phyloP scores from a whole-genome alignment of 2,888 invertebrate genomes.

The Cheilosia scutellata region DNA sequence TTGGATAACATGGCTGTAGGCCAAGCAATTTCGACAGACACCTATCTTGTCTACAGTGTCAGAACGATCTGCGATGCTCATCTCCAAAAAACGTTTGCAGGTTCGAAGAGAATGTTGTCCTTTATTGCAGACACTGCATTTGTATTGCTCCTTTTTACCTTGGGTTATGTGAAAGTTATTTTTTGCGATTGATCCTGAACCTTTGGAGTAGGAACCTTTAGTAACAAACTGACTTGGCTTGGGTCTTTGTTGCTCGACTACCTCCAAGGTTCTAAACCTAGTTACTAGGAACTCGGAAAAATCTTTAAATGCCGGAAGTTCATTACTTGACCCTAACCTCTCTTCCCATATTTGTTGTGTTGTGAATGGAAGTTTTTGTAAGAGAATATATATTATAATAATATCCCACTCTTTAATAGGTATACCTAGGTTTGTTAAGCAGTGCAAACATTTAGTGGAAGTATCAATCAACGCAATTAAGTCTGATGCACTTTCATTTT shows the following conservation, averaged over 20 bases:
- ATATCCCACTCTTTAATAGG: too few relatives aligned
- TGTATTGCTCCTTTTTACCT: background rate
- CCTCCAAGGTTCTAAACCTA: too few relatives aligned
- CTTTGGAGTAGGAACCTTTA: background rate
- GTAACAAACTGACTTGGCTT: background rate
- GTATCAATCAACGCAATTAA: too few relatives aligned
- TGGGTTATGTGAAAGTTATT: background rate
- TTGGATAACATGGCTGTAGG: background rate
- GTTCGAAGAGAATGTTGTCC: background rate
- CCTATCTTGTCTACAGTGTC: background rate
- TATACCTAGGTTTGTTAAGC: too few relatives aligned
- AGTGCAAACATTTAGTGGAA: too few relatives aligned
- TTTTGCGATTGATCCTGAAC: background rate
- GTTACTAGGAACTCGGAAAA: background rate
- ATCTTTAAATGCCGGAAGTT: background rate
- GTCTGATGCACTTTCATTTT: too few relatives aligned
- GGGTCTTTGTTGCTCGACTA: background rate
- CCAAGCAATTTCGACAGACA: slow-evolving; percentile 11
- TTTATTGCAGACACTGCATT: background rate
- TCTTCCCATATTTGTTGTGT: background rate
- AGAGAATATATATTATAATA: too few relatives aligned
- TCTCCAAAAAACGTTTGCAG: background rate
- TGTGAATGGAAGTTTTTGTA: background rate
- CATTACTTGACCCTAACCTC: background rate
- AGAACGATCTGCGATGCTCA: background rate